These are phyloP conservation scores for Gymnothorax reevesii DNA, from an alignment of 2,797 vertebrate genomes.

Conservation along the genomic window DNA sequence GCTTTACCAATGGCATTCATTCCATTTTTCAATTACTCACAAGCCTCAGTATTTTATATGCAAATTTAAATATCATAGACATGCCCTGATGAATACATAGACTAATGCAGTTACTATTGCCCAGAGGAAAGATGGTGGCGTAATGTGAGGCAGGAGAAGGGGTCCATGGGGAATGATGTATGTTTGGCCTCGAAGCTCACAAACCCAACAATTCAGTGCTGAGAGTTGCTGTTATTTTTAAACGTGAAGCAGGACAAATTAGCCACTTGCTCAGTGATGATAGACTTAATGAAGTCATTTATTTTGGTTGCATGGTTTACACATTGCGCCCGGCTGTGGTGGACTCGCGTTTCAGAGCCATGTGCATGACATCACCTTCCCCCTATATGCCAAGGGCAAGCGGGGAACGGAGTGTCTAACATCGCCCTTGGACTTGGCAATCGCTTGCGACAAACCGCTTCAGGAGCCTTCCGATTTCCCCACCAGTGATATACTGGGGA, in stretches of 20 bases:
- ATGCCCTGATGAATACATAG: background rate
- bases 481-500: conserved; percentile 43
- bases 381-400: conserved; percentile 60
- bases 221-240: conserved; percentile 14
- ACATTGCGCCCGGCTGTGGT: conserved; percentile 60
- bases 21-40: background rate
- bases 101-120: background rate
- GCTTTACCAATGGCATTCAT: background rate
- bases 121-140: background rate
- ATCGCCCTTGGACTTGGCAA: conserved; percentile 44
- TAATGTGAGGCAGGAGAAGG: background rate
- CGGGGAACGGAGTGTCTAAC: conserved; percentile 67
- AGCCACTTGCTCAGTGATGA: conserved; percentile 53
- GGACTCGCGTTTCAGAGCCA: conserved; percentile 64
- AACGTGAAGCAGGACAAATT: conserved; percentile 14
- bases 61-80: background rate
- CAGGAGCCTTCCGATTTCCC: conserved; percentile 57
- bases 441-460: conserved; percentile 59
- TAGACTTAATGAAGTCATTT: conserved; percentile 73
- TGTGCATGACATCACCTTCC: conserved; percentile 75
- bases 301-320: conserved; percentile 64
- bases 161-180: background rate
- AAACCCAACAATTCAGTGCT: background rate
- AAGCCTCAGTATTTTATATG: background rate
- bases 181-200: background rate